These are phyloP conservation scores for Fulmarus glacialis DNA, from an alignment of 2,113 vertebrate genomes.

Conservation along the genomic window DNA sequence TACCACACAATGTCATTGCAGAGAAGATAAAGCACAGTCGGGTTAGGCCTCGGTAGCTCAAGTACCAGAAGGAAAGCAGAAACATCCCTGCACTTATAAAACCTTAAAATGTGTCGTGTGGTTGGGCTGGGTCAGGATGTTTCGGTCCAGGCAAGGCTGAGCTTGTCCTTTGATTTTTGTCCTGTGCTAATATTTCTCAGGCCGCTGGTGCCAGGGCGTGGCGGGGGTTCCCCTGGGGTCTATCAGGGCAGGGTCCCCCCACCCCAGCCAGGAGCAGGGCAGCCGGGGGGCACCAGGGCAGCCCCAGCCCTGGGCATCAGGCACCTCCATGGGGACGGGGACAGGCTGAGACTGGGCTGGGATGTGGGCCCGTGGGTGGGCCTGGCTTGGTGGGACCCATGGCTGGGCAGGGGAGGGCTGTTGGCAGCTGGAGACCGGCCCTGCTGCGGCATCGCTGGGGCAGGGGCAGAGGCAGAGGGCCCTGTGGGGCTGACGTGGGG, in stretches of 20 bases:
- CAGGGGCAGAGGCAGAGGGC: background rate
- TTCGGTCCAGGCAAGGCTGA: background rate
- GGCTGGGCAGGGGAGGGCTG: background rate
- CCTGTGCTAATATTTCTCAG: background rate
- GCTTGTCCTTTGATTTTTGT: background rate
- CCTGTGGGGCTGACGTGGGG: background rate
- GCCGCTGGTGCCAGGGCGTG: background rate
- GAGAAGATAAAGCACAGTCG: background rate
- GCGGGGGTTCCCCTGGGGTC: fast-evolving
- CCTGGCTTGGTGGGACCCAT: fast-evolving
- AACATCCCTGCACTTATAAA: background rate
- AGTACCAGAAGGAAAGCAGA: background rate
- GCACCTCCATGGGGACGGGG: fast-evolving
- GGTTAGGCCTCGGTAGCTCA: background rate
- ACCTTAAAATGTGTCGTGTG: background rate
- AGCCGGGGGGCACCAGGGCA: fast-evolving
- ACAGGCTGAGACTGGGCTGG: fast-evolving
- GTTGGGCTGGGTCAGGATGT: background rate
- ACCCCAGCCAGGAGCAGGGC: too few relatives aligned
- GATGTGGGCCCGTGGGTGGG: fast-evolving
- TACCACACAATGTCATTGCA: background rate
- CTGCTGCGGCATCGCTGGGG: fast-evolving
- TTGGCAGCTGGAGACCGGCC: background rate
- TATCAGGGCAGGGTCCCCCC: background rate
- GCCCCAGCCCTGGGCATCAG: fast-evolving